Evolutionary conservation across 2,888 invertebrate species (phyloP).

Genomic region (Atethmia centrago): DNA sequence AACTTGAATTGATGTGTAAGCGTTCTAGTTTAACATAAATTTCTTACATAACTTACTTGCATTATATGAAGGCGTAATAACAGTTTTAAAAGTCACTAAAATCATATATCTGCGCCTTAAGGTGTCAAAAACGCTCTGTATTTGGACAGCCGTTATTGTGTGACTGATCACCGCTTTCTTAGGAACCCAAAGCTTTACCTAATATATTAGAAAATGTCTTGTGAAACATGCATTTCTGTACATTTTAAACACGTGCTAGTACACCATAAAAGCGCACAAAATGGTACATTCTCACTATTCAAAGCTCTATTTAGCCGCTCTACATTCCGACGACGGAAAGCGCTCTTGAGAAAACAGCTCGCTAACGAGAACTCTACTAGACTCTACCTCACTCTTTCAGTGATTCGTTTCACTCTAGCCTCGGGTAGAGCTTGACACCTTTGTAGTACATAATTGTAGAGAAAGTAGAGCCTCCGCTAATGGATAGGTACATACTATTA

Average conservation of each 20-base stretch:
- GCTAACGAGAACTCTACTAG: slow-evolving; percentile 47
- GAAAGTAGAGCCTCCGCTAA: background rate
- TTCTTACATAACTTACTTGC: too few relatives aligned
- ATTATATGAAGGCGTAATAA: too few relatives aligned
- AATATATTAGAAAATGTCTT: slow-evolving; percentile 1
- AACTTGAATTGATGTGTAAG: too few relatives aligned
- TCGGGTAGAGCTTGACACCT: slow-evolving; percentile 33
- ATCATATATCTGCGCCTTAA: too few relatives aligned
- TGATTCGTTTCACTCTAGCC: slow-evolving; percentile 43
- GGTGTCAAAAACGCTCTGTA: too few relatives aligned
- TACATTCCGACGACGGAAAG: slow-evolving; percentile 27
- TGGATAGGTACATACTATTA: background rate
- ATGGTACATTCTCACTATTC: slow-evolving; percentile 25
- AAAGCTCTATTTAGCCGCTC: slow-evolving; percentile 42
- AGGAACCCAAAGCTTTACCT: too few relatives aligned
- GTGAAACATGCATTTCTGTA: background rate
- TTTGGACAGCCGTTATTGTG: too few relatives aligned
- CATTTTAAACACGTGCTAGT: background rate
- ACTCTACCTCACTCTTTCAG: slow-evolving; percentile 16
- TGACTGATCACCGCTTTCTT: too few relatives aligned
- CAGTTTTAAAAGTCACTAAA: too few relatives aligned
- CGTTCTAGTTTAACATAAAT: too few relatives aligned
- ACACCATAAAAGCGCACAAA: slow-evolving; percentile 15
- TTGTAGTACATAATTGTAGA: background rate
- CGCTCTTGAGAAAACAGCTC: slow-evolving; percentile 44